Evolutionary conservation across 2,113 vertebrate genomes (phyloP).

Genomic region (Phalacrocorax brasilianus): DNA sequence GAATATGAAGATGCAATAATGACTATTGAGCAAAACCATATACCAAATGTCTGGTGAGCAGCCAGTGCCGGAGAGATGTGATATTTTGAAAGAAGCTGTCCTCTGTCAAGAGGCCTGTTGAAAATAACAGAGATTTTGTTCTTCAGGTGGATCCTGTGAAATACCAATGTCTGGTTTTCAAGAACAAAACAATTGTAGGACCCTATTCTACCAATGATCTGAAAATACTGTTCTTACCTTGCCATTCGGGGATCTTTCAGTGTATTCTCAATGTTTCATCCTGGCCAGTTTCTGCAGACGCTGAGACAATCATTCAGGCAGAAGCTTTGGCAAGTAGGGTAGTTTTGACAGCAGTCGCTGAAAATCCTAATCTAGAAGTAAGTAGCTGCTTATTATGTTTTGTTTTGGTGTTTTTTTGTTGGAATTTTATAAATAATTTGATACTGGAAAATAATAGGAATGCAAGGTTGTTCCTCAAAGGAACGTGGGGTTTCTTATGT

Average conservation of each 20-base stretch:
- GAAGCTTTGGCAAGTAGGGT: conserved; percentile 86
- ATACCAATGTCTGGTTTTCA: conserved; percentile 91
- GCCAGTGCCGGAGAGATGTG: background rate
- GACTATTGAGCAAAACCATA: background rate
- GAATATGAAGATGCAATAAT: background rate
- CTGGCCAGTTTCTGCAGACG: conserved; percentile 88
- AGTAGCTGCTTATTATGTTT: background rate
- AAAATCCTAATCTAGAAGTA: conserved; percentile 89
- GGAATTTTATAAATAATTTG: background rate
- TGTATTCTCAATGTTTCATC: conserved; percentile 88
- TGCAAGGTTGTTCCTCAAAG: background rate
- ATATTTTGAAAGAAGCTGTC: background rate
- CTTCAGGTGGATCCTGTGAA: conserved; percentile 83
- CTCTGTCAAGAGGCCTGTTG: background rate
- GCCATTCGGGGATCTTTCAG: conserved; percentile 85
- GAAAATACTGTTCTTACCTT: conserved; percentile 90
- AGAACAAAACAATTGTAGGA: conserved; percentile 90
- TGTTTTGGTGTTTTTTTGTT: background rate
- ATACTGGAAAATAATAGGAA: background rate
- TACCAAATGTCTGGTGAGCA: background rate
- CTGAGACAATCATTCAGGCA: conserved; percentile 78
- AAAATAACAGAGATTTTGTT: background rate
- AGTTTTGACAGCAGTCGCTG: conserved; percentile 86
- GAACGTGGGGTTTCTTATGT: background rate
- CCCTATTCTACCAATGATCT: conserved; percentile 88